Conservation (phyloP, 2,888 invertebrate genomes). For the Corythucha ciliata region DNA sequence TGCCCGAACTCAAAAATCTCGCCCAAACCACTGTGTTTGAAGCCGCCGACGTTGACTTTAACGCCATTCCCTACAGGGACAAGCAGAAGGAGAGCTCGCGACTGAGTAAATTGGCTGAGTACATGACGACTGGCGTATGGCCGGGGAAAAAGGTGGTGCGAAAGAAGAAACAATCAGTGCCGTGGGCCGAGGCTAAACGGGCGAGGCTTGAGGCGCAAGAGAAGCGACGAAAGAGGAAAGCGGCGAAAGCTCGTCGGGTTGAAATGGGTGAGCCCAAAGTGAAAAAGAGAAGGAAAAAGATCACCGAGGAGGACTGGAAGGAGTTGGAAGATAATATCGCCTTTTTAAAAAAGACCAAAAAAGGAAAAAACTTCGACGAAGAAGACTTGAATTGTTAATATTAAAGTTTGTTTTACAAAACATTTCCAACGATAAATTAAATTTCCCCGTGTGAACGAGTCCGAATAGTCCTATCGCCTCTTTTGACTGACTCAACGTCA, state of each 20-base stretch:
- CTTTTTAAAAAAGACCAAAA: slow-evolving; percentile 73
- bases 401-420: slow-evolving; percentile 3
- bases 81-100: slow-evolving; percentile 66
- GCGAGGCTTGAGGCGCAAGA: slow-evolving; percentile 56
- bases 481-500: too few relatives aligned
- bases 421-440: too few relatives aligned
- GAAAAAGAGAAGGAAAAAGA: slow-evolving; percentile 46
- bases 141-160: slow-evolving; percentile 49
- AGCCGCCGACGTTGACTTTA: slow-evolving; percentile 57
- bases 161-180: slow-evolving; percentile 45
- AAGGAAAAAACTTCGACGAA: slow-evolving; percentile 20
- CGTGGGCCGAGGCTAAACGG: slow-evolving; percentile 71
- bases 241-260: slow-evolving; percentile 46
- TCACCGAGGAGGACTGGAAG: slow-evolving; percentile 62
- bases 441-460: too few relatives aligned
- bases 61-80: slow-evolving; percentile 67
- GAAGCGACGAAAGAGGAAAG: slow-evolving; percentile 54
- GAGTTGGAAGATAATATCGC: slow-evolving; percentile 72
- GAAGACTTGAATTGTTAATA: slow-evolving; percentile 14
- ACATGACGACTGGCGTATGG: slow-evolving; percentile 65
- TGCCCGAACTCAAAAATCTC: slow-evolving; percentile 82
- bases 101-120: slow-evolving; percentile 59
- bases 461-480: too few relatives aligned
- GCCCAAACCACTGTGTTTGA: slow-evolving; percentile 50
- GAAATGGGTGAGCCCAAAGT: slow-evolving; percentile 44